Evolutionary conservation across 2,888 invertebrate genomes (phyloP).

Genomic region (Xestia ashworthii): DNA sequence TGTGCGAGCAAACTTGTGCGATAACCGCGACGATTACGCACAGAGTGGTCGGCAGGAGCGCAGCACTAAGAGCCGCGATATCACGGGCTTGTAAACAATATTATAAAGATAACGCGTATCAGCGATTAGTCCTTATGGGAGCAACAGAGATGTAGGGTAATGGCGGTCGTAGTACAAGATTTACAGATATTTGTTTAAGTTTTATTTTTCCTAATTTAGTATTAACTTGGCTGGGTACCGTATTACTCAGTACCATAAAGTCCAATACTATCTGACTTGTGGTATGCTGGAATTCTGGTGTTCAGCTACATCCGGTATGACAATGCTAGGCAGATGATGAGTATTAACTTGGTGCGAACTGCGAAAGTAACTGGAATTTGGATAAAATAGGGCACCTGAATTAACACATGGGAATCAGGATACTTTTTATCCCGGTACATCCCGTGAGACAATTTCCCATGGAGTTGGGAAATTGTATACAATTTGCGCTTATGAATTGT

Average conservation of each 20-base stretch:
- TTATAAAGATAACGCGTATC: conserved; percentile 49
- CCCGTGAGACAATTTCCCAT: background rate
- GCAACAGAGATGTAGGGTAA: conserved; percentile 33
- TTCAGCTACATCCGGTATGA: too few species aligned
- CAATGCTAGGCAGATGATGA: too few species aligned
- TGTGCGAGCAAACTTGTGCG: conserved; percentile 35
- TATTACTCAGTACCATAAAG: too few species aligned
- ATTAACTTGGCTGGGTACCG: background rate
- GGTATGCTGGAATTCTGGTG: too few species aligned
- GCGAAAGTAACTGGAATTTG: background rate
- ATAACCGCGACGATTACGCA: conserved; percentile 34
- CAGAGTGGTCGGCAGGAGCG: conserved; percentile 41
- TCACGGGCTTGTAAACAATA: conserved; percentile 54
- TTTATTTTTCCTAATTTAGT: background rate
- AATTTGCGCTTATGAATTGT: too few species aligned
- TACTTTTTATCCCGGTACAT: background rate
- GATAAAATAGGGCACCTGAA: too few species aligned
- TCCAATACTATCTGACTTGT: too few species aligned
- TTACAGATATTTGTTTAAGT: background rate
- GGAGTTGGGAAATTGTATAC: too few species aligned
- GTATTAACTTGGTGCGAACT: too few species aligned
- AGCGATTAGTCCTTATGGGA: conserved; percentile 29
- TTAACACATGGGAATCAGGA: background rate
- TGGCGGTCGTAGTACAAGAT: background rate
- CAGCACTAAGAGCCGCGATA: conserved; percentile 55